phyloP scores from a whole-genome alignment of 2,888 invertebrate genomes.

The Apantesis nais region DNA sequence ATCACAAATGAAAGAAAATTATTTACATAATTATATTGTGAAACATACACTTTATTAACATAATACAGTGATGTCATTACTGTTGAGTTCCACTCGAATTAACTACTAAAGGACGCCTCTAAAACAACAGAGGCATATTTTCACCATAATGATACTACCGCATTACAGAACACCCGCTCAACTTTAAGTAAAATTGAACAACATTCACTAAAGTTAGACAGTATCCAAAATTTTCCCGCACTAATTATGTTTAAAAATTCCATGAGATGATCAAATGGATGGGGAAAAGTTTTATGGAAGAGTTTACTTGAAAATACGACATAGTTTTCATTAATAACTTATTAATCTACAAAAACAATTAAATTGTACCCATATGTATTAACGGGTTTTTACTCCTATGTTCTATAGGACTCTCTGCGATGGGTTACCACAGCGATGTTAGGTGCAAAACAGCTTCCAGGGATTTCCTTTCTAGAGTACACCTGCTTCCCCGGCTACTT shows the following conservation, averaged over 20 bases:
- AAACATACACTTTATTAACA: not conserved
- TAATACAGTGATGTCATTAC: not conserved
- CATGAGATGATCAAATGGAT: conserved; percentile 4
- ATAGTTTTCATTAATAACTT: not conserved
- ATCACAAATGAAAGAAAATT: not conserved
- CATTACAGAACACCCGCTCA: conserved; percentile 4
- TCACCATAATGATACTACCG: conserved; percentile 7
- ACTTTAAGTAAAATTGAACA: conserved; percentile 9
- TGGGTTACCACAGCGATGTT: too few species aligned
- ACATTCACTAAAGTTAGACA: conserved; percentile 4
- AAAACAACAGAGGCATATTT: not conserved
- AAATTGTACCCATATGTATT: not conserved
- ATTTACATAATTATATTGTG: not conserved
- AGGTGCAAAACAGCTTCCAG: too few species aligned
- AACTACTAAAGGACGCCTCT: conserved; percentile 4
- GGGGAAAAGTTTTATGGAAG: not conserved
- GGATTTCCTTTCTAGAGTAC: too few species aligned
- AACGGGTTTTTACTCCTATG: not conserved
- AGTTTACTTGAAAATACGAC: not conserved
- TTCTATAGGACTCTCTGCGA: not conserved
- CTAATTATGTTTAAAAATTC: conserved; percentile 12
- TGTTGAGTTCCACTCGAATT: not conserved
- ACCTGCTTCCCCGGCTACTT: too few species aligned
- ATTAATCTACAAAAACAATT: not conserved
- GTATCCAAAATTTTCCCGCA: not conserved